Percentiles rank a stretch among this genome's conserved stretches.
phyloP scores from a whole-genome alignment of 2,888 invertebrate species.

The Mechanitis messenoides region DNA sequence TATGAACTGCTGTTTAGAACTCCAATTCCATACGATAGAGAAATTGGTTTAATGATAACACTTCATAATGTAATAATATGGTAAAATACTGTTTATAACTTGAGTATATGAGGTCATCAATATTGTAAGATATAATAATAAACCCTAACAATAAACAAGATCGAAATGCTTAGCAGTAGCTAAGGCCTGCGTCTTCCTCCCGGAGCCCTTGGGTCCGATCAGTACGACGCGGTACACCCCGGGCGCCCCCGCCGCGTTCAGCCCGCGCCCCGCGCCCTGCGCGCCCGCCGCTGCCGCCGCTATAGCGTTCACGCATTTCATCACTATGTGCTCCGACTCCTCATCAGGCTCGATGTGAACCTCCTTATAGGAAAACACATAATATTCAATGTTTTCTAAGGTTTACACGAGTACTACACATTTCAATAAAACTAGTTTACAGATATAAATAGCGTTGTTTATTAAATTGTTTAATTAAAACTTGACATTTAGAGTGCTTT shows the following conservation, averaged over 20 bases:
- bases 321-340: conserved; percentile 37
- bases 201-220: conserved; percentile 78
- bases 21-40: too few species aligned
- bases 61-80: background rate
- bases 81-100: too few species aligned
- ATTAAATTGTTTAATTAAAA: too few species aligned
- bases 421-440: too few species aligned
- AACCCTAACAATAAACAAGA: conserved; percentile 56
- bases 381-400: too few species aligned
- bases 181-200: conserved; percentile 72
- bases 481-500: too few species aligned
- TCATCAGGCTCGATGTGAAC: conserved; percentile 48
- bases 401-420: too few species aligned
- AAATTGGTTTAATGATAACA: background rate
- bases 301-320: conserved; percentile 58
- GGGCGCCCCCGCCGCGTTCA: conserved; percentile 63
- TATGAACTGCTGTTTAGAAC: too few species aligned
- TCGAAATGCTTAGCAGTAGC: conserved; percentile 71
- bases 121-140: background rate
- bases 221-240: conserved; percentile 76
- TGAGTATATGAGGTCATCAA: background rate
- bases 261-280: conserved; percentile 50
- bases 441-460: too few species aligned
- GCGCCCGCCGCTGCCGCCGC: conserved; percentile 51
- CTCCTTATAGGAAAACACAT: conserved; percentile 38